Percentiles rank a stretch among this genome's conserved stretches.
phyloP scores from a whole-genome alignment of 2,888 invertebrate genomes.

The Macrophya alboannulata region DNA sequence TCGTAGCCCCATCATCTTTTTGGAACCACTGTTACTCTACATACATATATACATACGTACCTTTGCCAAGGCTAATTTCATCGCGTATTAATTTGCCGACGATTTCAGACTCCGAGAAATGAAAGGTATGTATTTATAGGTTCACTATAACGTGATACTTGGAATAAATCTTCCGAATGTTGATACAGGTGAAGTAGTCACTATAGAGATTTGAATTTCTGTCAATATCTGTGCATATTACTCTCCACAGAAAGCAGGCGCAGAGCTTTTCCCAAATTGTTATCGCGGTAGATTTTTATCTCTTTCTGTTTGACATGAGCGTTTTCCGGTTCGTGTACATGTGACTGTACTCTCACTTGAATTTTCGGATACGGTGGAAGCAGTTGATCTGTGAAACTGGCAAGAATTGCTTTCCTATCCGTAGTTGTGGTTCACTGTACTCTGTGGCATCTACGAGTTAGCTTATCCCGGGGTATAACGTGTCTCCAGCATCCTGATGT shows the following conservation, averaged over 20 bases:
- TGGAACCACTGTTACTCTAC: background rate
- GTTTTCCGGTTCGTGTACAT: conserved; percentile 1
- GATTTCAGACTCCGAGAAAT: background rate
- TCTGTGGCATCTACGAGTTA: background rate
- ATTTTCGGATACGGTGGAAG: background rate
- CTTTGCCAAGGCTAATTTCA: background rate
- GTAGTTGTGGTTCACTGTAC: background rate
- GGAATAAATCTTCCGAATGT: background rate
- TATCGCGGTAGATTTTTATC: background rate
- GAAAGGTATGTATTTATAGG: no score
- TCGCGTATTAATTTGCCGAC: background rate
- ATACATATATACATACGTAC: background rate
- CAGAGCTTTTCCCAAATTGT: conserved; percentile 6
- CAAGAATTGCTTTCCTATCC: background rate
- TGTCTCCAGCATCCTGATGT: conserved; percentile 18
- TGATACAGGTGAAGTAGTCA: background rate
- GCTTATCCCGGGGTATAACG: background rate
- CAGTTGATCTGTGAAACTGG: conserved; percentile 1
- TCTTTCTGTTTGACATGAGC: background rate
- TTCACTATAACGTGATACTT: background rate
- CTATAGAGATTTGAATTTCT: background rate
- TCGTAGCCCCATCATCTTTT: background rate
- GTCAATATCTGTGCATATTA: background rate
- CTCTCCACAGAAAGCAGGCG: background rate
- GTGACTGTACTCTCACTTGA: conserved; percentile 28